Conservation (phyloP, 2,113 vertebrate genomes). For the Hypomesus transpacificus region DNA sequence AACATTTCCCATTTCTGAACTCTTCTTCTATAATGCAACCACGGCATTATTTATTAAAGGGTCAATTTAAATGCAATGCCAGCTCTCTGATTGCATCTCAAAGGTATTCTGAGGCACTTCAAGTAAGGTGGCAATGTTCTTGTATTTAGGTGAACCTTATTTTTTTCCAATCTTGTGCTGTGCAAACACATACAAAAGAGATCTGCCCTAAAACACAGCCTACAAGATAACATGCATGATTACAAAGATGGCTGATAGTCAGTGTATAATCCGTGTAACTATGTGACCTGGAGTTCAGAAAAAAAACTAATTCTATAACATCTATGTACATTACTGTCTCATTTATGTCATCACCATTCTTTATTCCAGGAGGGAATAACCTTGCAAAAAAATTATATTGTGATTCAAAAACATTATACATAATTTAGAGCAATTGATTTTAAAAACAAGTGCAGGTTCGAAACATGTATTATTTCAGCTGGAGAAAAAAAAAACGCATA, state of each 20-base stretch:
- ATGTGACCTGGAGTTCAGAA: too few relatives aligned
- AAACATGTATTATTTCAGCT: constrained; percentile 66
- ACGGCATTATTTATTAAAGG: constrained; percentile 54
- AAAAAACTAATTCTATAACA: too few relatives aligned
- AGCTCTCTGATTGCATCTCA: constrained; percentile 31
- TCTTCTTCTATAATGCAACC: constrained; percentile 38
- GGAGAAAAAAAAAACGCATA: constrained; percentile 68
- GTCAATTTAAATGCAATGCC: constrained; percentile 40
- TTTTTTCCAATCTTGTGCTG: too few relatives aligned
- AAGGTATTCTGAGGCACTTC: constrained; percentile 18
- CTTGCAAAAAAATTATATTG: constrained; percentile 60
- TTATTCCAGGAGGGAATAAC: constrained; percentile 65
- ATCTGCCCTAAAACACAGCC: too few relatives aligned
- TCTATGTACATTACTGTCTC: background rate
- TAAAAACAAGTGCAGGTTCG: constrained; percentile 59
- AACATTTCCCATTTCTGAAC: constrained; percentile 27
- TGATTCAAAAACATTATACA: constrained; percentile 40
- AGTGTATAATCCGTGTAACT: too few relatives aligned
- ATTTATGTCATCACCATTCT: constrained; percentile 13
- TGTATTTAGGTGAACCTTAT: too few relatives aligned
- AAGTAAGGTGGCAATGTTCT: background rate
- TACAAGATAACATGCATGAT: too few relatives aligned
- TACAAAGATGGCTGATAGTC: too few relatives aligned
- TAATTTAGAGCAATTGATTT: constrained; percentile 56
- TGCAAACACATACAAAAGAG: too few relatives aligned